Evolutionary conservation across 2,797 vertebrate species (phyloP).

Genomic region (Pangasius macronema): DNA sequence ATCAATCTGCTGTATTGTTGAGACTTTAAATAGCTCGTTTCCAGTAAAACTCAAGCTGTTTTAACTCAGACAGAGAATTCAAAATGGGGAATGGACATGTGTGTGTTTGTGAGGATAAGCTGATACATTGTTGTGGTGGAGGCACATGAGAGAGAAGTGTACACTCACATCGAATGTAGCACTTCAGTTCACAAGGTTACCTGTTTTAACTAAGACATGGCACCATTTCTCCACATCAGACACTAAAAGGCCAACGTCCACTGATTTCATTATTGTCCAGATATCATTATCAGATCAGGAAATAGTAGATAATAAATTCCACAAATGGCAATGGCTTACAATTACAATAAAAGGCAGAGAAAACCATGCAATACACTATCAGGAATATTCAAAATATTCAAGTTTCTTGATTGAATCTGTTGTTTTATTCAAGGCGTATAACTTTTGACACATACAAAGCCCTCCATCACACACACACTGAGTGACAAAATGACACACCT

Average conservation of each 20-base stretch:
- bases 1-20: not conserved
- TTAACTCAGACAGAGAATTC: not conserved
- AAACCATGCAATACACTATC: not conserved
- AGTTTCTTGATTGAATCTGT: constrained; percentile 46
- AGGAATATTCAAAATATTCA: constrained; percentile 26
- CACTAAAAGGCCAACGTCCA: not conserved
- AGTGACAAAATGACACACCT: constrained; percentile 55
- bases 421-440: constrained; percentile 61
- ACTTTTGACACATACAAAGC: constrained; percentile 60
- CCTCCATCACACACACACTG: constrained; percentile 53
- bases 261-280: not conserved
- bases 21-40: not conserved
- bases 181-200: not conserved
- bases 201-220: not conserved
- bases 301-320: not conserved
- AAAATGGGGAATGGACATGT: not conserved
- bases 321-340: not conserved
- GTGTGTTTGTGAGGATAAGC: not conserved
- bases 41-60: not conserved
- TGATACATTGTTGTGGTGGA: not conserved
- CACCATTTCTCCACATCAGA: not conserved
- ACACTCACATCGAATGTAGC: not conserved
- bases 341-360: not conserved
- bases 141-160: not conserved
- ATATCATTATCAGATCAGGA: not conserved